These are phyloP conservation scores for Salvator merianae DNA, from an alignment of 2,113 vertebrate genomes.

Conservation along the genomic window DNA sequence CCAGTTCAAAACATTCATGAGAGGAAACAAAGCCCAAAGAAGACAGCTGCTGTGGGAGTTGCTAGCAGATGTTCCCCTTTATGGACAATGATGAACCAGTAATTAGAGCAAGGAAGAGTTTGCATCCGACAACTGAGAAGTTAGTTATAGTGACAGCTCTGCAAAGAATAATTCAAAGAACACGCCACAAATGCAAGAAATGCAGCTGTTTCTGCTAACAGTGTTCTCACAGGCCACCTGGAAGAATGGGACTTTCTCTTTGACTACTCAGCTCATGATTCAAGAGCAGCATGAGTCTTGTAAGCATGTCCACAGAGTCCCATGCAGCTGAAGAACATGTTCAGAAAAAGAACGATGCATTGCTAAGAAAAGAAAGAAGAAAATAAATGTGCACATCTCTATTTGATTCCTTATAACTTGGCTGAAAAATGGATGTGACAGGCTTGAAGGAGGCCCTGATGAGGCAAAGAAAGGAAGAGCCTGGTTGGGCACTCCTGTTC, in stretches of 20 bases:
- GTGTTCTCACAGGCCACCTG: not conserved
- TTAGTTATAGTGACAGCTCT: conserved; percentile 26
- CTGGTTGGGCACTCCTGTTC: too few species aligned
- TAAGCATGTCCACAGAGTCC: not conserved
- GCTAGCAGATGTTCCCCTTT: conserved; percentile 27
- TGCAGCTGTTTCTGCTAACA: not conserved
- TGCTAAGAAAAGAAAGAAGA: not conserved
- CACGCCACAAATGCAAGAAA: not conserved
- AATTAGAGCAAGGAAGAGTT: conserved; percentile 32
- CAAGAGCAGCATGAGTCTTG: not conserved
- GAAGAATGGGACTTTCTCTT: not conserved
- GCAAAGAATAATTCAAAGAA: conserved; percentile 4
- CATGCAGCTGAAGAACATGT: not conserved
- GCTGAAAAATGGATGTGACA: too few species aligned
- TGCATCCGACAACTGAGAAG: not conserved
- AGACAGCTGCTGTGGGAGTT: conserved; percentile 28
- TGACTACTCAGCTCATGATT: not conserved
- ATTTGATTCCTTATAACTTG: too few species aligned
- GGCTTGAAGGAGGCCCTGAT: too few species aligned
- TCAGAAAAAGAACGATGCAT: not conserved
- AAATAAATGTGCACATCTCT: not conserved
- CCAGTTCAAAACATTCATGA: not conserved
- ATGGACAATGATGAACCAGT: conserved; percentile 34
- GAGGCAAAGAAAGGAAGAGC: too few species aligned
- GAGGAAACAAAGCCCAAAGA: conserved; percentile 2